A percentile compares a stretch with the other conserved stretches of the same genome.
Evolutionary conservation across 2,113 vertebrate species (phyloP).

Genomic region (Strigops habroptila): DNA sequence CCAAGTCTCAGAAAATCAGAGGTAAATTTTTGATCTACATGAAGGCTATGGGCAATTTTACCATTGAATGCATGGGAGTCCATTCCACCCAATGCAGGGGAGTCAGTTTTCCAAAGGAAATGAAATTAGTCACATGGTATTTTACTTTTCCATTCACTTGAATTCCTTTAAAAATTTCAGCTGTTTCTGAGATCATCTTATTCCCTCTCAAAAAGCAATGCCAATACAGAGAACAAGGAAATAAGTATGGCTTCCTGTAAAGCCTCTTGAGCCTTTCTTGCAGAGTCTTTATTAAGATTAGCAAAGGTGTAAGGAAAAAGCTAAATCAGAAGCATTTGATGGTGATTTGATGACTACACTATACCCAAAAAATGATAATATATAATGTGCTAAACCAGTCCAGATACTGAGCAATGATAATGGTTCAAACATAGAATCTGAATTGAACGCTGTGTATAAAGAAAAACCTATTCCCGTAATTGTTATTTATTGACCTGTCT

Average conservation of each 20-base stretch:
- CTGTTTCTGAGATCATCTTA: background rate
- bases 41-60: background rate
- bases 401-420: background rate
- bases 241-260: background rate
- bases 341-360: background rate
- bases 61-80: background rate
- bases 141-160: background rate
- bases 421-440: background rate
- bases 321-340: background rate
- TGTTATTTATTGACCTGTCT: background rate
- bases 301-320: background rate
- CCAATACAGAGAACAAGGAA: background rate
- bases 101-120: background rate
- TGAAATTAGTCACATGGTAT: background rate
- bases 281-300: background rate
- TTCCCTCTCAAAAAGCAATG: background rate
- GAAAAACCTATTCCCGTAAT: background rate
- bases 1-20: background rate
- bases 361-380: background rate
- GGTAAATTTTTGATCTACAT: background rate
- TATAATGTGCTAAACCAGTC: background rate
- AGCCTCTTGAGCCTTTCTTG: background rate
- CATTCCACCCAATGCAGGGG: background rate
- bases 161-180: background rate
- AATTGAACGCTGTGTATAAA: background rate